Evolutionary conservation across 2,888 invertebrate species (phyloP), one percentile per base, ranked within the genome.

Genomic region (Epirrita christyi): DNA sequence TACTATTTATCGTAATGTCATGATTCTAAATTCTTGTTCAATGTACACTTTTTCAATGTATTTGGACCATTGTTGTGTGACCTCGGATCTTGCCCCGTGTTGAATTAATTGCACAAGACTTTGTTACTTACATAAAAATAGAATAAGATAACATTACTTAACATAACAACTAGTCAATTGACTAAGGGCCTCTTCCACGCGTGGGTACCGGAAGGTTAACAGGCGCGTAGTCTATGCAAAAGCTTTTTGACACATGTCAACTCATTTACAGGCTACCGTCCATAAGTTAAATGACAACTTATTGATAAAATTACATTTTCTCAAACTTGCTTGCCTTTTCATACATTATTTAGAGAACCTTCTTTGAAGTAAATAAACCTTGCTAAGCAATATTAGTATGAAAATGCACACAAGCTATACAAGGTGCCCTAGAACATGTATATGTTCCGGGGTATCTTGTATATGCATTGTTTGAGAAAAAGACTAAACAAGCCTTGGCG

Each of bases 21-120:
- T 21, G 21, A 21, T 21, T 40, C n/a, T 51, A 32, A 43, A 29
- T 48, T 48, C 10, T 57, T 48, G 38, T 44, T 58, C 38, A 47
- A 55, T 59, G 40, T 51, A 49, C 4, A 46, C 58, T 53, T 58
- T 40, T 55, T 61, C 15, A 53, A 52, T 61, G 45, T 64, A 64
- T 61, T 64, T 28, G 44, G 52, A 63, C 43, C 47, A 44, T 55
- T 59, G 45, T 62, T 45, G 57, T 67, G 68, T 60, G 65, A 61
- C 52, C 2, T 6, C 0, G 28, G 14, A 67, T 80, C 84, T 86
- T 86, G 83, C 85, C 85, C 76, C 71, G 73, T 72, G 65, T 80
- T 75, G 71, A 76, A 69, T 76, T 80, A 81, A 75, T 81, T 83
- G 86, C 86, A 86, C 84, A 86, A 87, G 78, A 85, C 80, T 81